These are phyloP conservation scores for Thaumatotibia leucotreta DNA, from an alignment of 1,140 invertebrate species.

Conservation along the genomic window DNA sequence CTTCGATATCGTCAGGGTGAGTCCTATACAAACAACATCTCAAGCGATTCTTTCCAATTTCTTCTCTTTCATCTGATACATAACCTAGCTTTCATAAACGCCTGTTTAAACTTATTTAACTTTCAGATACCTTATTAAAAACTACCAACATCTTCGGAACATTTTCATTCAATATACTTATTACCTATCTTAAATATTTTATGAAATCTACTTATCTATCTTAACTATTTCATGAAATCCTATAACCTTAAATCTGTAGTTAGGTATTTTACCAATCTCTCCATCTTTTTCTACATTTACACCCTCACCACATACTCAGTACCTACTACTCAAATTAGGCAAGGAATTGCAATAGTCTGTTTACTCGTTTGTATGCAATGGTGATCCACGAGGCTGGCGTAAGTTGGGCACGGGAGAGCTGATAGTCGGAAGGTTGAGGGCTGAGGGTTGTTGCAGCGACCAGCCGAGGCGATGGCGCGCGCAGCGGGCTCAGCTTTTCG, in stretches of 20 bases:
- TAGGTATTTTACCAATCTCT: background rate
- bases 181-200: too few relatives aligned
- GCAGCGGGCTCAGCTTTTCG: conserved; percentile 86
- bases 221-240: background rate
- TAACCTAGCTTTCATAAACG: background rate
- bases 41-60: background rate
- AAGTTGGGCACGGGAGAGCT: background rate
- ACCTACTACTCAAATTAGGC: background rate
- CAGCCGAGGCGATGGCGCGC: conserved; percentile 85
- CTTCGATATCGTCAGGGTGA: conserved; percentile 91
- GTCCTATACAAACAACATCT: conserved; percentile 48
- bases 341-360: background rate
- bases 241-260: background rate
- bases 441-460: conserved; percentile 77
- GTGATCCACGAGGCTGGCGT: background rate
- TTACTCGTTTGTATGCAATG: background rate
- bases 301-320: background rate
- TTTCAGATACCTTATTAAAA: background rate
- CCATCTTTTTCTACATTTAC: background rate
- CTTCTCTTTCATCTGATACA: background rate
- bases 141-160: background rate
- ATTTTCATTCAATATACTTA: background rate
- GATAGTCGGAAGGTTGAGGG: conserved; percentile 17
- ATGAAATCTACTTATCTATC: too few relatives aligned
- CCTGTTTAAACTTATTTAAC: background rate